Base-by-base conservation (phyloP, 2,888 invertebrate genomes). In the Lepidochitona cinerea region DNA sequence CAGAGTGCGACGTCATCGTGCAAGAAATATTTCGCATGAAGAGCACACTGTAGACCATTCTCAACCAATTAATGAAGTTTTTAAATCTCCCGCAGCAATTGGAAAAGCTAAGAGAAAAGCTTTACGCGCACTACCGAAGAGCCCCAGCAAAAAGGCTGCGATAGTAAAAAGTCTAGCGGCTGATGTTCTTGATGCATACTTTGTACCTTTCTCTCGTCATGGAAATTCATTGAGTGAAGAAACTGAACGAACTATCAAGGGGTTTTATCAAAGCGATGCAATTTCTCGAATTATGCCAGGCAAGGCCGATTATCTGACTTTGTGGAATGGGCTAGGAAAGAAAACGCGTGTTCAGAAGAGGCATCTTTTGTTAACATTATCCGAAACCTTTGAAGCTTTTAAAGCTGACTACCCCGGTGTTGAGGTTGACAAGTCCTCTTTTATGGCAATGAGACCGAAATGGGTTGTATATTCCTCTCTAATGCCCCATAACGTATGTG, bases 401-500 rank as follows among this genome's bases (percentile, higher is more conserved):
- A 54, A 54, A 26, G 37, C 70, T 29, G 72, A 68, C 9, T 23
- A 68, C 66, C 68, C 54, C 18, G 52, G 53, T 0, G 32, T 18
- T 4, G 36, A 52, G 37, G 37, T 72, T 33, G 72, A 54, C 35
- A 72, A 68, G 32, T 72, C 68, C 5, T 66, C 33, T 1, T 74
- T 74, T 35, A 71, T 71, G 12, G 68, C 75, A 33, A 7, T 74
- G 35, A 53, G 74, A 33, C 67, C 74, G 29, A 54, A 41, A 37
- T 70, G 66, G 33, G 74, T 74, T 14, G 14, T 26, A n/a, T 35
- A 52, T 26, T 36, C 36, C 26, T 52, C 71, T 29, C 18, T 35
- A 35, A 59, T 37, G 49, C 69, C 70, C 12, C 71, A 74, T 53
- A 71, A 71, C 26, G 68, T 74, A 14, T 74, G 74, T 32, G 67